Percentiles rank a stretch among this genome's conserved stretches.
Evolutionary conservation across 1,140 invertebrate genomes (phyloP).

Genomic region (Intoshia linei): DNA sequence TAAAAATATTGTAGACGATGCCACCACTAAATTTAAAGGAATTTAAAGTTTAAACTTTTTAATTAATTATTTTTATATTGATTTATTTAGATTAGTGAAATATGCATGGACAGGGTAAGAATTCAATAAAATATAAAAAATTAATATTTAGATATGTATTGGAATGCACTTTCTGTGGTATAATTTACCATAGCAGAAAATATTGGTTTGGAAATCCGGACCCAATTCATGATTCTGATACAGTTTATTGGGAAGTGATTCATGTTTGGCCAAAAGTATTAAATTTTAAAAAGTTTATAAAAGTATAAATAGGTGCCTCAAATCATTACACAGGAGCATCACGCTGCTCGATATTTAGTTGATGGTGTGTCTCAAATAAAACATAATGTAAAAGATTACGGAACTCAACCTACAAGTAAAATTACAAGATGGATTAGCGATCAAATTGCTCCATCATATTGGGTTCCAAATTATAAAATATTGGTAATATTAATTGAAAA

Average conservation of each 20-base stretch:
- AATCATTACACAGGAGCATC: slow-evolving; percentile 20
- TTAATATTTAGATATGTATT: slow-evolving; percentile 29
- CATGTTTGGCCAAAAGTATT: slow-evolving; percentile 50
- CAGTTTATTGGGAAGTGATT: slow-evolving; percentile 32
- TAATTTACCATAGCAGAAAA: slow-evolving; percentile 43
- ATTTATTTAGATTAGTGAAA: neutral
- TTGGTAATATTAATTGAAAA: slow-evolving; percentile 19
- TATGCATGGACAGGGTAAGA: neutral
- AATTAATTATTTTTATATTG: neutral
- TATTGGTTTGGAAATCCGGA: slow-evolving; percentile 51
- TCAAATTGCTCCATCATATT: slow-evolving; percentile 41
- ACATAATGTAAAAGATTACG: slow-evolving; percentile 33
- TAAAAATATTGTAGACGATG: too few species aligned
- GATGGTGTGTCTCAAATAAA: slow-evolving; percentile 38
- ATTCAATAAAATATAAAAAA: neutral
- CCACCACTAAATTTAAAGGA: neutral
- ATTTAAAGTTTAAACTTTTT: neutral
- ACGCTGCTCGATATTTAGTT: slow-evolving; percentile 38
- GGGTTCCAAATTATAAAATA: slow-evolving; percentile 42
- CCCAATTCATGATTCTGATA: slow-evolving; percentile 34
- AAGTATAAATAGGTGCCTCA: too few species aligned
- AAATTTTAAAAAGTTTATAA: too few species aligned
- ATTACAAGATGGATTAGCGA: slow-evolving; percentile 39
- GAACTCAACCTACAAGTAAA: slow-evolving; percentile 29
- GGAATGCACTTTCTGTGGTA: slow-evolving; percentile 42